A percentile compares a stretch with the other conserved stretches of the same genome.
Evolutionary conservation across 30 jellyfish, hydroid and myxozoan species (phyloP).

Genomic region (Aurelia sp.): DNA sequence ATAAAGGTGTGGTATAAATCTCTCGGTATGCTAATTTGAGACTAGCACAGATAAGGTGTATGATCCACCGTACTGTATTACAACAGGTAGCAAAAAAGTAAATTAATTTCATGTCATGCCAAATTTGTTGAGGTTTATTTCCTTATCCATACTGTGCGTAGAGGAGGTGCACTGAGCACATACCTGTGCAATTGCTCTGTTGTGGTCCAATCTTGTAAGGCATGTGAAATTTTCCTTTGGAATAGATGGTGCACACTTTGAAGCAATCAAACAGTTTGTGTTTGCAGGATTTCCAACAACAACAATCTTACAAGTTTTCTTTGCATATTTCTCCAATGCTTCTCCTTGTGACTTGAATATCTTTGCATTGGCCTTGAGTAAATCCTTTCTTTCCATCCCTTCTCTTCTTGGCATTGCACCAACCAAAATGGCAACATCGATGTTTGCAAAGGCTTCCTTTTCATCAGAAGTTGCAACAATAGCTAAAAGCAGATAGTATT

Average conservation of each 20-base stretch:
- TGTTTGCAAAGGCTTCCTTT: slow-evolving; percentile 86
- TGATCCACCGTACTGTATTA: too few species aligned
- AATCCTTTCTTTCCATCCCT: slow-evolving; percentile 99
- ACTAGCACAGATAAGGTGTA: too few species aligned
- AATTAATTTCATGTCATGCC: too few species aligned
- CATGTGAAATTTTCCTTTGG: slow-evolving; percentile 98
- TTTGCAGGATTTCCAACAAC: slow-evolving; percentile 99
- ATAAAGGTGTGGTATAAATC: too few species aligned
- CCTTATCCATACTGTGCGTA: neutral
- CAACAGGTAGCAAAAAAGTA: too few species aligned
- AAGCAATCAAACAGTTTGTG: slow-evolving; percentile 96
- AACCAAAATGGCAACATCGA: slow-evolving; percentile 97
- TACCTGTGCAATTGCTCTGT: slow-evolving; percentile 98
- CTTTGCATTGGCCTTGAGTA: slow-evolving; percentile 96
- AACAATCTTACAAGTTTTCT: slow-evolving; percentile 95
- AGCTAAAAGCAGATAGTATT: slow-evolving; percentile 31
- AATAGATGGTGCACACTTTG: slow-evolving; percentile 89
- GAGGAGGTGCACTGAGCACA: neutral
- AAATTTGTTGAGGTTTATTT: too few species aligned
- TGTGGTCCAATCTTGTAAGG: slow-evolving; percentile 95
- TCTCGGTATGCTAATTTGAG: too few species aligned
- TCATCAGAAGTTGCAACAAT: slow-evolving; percentile 94
- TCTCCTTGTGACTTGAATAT: slow-evolving; percentile 95
- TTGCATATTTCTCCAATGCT: slow-evolving; percentile 91
- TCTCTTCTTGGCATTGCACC: slow-evolving; percentile 99